Conservation (phyloP, 2,113 vertebrate species). For the Zosterops lateralis region DNA sequence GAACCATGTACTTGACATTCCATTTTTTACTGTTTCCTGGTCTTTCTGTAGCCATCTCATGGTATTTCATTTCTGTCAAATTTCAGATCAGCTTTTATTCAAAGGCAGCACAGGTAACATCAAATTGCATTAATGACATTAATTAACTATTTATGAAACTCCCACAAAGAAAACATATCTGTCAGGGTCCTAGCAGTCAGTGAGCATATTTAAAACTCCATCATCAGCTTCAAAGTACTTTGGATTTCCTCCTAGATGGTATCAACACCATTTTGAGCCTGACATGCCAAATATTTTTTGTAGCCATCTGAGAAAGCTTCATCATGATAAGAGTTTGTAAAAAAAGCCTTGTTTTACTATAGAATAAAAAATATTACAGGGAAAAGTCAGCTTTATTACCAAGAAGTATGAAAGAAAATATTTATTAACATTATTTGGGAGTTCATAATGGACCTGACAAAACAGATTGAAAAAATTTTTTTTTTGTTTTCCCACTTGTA, state of each 20-base stretch:
- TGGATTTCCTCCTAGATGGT: not conserved
- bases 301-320: not conserved
- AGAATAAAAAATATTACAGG: not conserved
- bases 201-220: not conserved
- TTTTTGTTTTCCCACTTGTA: not conserved
- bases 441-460: not conserved
- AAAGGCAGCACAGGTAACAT: not conserved
- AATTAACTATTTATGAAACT: not conserved
- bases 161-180: not conserved
- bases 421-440: not conserved
- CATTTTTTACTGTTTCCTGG: not conserved
- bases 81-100: not conserved
- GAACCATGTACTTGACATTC: not conserved
- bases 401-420: not conserved
- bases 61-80: not conserved
- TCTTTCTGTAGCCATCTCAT: not conserved
- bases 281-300: not conserved
- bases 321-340: not conserved
- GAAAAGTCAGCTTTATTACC: not conserved
- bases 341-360: not conserved
- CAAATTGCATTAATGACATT: not conserved
- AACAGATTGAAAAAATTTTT: not conserved
- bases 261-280: not conserved
- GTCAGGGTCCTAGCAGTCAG: not conserved
- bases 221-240: not conserved